These are phyloP conservation scores for Bettongia penicillata DNA, from an alignment of 2,113 vertebrate genomes.

Conservation along the genomic window DNA sequence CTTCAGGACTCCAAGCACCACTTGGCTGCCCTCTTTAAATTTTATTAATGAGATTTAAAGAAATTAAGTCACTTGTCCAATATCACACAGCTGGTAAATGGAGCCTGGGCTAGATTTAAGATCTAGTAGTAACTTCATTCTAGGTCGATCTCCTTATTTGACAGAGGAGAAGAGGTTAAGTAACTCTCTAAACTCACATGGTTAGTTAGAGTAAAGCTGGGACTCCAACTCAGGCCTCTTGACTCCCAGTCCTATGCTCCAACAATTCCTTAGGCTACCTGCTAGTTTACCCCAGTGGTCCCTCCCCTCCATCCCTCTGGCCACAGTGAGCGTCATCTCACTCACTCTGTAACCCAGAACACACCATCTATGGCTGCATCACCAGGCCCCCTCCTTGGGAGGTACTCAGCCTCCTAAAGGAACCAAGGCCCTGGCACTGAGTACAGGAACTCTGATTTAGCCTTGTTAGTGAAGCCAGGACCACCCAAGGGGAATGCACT, in stretches of 20 bases:
- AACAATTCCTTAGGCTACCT: background rate
- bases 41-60: background rate
- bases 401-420: constrained; percentile 19
- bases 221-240: background rate
- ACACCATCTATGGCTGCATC: background rate
- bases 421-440: constrained; percentile 30
- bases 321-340: background rate
- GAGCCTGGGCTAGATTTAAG: background rate
- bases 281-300: background rate
- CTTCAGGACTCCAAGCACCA: too few species aligned
- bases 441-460: background rate
- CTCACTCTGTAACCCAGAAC: background rate
- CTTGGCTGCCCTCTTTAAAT: background rate
- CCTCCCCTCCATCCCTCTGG: background rate
- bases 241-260: background rate
- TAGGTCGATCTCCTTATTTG: background rate
- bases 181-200: background rate
- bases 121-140: background rate
- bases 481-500: constrained; percentile 61
- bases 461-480: background rate
- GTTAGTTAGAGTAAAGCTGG: background rate
- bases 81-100: background rate
- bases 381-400: constrained; percentile 42
- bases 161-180: background rate
- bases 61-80: background rate